A percentile compares a stretch with the other conserved stretches of the same genome.
Evolutionary conservation across 2,113 vertebrate species (phyloP).

Genomic region (Peromyscus maniculatus): DNA sequence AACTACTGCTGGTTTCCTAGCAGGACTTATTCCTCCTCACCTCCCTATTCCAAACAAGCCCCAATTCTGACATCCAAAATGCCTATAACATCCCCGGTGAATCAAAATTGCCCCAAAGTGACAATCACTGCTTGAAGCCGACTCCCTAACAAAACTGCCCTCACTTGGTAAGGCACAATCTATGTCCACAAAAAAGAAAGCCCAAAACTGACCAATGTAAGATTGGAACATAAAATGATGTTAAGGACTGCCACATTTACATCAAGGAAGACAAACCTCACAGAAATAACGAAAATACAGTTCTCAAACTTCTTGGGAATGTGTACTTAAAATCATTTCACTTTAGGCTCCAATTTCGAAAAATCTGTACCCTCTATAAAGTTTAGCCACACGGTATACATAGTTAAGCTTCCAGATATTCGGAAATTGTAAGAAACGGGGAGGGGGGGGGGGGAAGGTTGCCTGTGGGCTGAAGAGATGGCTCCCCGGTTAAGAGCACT

Average conservation of each 20-base stretch:
- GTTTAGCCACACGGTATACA: constrained; percentile 15
- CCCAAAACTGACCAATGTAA: constrained; percentile 26
- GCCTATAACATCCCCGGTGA: neutral
- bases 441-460: too few species aligned
- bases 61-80: constrained; percentile 8
- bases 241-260: constrained; percentile 15
- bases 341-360: constrained; percentile 14
- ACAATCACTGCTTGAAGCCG: constrained; percentile 31
- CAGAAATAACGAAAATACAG: neutral
- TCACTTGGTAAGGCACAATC: neutral
- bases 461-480: neutral
- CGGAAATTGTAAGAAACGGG: constrained; percentile 12
- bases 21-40: neutral
- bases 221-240: neutral
- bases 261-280: constrained; percentile 1
- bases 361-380: constrained; percentile 34
- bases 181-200: neutral
- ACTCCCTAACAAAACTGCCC: neutral
- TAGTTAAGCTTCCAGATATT: constrained; percentile 28
- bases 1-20: neutral
- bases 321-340: constrained; percentile 1
- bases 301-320: constrained; percentile 3
- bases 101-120: neutral
- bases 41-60: neutral
- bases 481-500: neutral